phyloP scores from a whole-genome alignment of 1,140 invertebrate genomes.

The Panonychus citri region DNA sequence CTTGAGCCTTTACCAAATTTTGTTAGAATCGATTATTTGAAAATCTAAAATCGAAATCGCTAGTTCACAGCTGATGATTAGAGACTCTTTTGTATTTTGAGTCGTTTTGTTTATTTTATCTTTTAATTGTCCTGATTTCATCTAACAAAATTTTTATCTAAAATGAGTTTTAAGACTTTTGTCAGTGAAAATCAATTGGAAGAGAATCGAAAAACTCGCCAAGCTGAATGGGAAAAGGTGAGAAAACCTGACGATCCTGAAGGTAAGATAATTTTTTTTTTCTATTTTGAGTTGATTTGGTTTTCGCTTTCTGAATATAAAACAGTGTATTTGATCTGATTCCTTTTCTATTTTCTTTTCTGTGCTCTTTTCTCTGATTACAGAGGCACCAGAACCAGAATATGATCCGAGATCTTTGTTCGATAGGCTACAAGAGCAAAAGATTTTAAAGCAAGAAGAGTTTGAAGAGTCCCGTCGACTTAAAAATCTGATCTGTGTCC shows the following conservation, averaged over 20 bases:
- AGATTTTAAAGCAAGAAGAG: constrained; percentile 65
- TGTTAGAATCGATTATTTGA: too few relatives aligned
- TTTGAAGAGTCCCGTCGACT: constrained; percentile 81
- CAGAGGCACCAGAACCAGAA: constrained; percentile 60
- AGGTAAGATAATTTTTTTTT: constrained; percentile 31
- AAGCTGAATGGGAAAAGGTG: constrained; percentile 86
- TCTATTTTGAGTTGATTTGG: constrained; percentile 5
- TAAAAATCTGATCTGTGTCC: constrained; percentile 77
- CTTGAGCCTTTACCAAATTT: too few relatives aligned
- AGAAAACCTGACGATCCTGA: constrained; percentile 60
- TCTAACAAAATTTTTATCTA: too few relatives aligned
- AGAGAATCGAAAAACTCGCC: constrained; percentile 45
- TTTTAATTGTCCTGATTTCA: too few relatives aligned
- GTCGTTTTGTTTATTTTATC: too few relatives aligned
- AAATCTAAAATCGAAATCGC: too few relatives aligned
- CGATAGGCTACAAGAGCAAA: constrained; percentile 71
- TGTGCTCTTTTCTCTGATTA: constrained; percentile 15
- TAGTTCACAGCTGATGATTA: too few relatives aligned
- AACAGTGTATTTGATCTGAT: constrained; percentile 7
- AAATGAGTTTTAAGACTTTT: constrained; percentile 27
- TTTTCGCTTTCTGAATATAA: constrained; percentile 6
- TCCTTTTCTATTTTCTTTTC: not conserved
- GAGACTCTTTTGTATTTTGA: too few relatives aligned
- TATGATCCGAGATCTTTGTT: constrained; percentile 54
- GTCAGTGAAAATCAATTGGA: constrained; percentile 63